Base-by-base conservation (phyloP, 2,888 invertebrate species). In the Ariolimax columbianus region DNA sequence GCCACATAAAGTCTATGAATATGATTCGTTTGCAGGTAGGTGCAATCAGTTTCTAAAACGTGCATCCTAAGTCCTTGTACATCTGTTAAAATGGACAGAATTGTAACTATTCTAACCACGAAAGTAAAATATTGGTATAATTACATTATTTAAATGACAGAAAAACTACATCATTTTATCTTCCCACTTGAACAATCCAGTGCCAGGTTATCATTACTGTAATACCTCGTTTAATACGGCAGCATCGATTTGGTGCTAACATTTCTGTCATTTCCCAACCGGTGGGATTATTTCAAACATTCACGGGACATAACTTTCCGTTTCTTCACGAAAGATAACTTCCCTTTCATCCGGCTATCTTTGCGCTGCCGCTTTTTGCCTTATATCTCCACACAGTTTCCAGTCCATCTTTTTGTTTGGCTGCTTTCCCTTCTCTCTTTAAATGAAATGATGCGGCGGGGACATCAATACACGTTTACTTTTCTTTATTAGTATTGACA, bases 401-500 rank as follows among this genome's bases (percentile, higher is more conserved):
- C 68, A 59, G 77, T n/a, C 59, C 59, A 19, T 38, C 63, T 38
- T 78, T 66, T 63, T 38, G 40, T 66, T 33, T 33, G 51, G 26
- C n/a, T 23, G 4, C 30, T 47, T 30, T n/a, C 68, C 79, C 40
- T 33, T 66, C 66, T 26, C 63, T 43, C 79, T 68, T 30, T n/a
- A 79, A 79, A 79, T 79, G 79, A 68, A 68, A 66, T 68, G 79
- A 79, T n/a, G 68, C 66, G 68, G 66, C 79, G 43, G 79, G 43
- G 40, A 79, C 79, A 79, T 79, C 40, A 79, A 66, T 59, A 79
- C 66, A n/a, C 38, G 79, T 79, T 79, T 79, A 68, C 79, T 79
- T 79, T 79, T 40, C 79, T 66, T 79, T 79, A 79, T 79, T 79
- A 79, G 68, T 79, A 79, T 79, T 79, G 79, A 79, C 79, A 79